These are phyloP conservation scores for Anas acuta DNA, from an alignment of 2,797 vertebrate species.

Conservation along the genomic window DNA sequence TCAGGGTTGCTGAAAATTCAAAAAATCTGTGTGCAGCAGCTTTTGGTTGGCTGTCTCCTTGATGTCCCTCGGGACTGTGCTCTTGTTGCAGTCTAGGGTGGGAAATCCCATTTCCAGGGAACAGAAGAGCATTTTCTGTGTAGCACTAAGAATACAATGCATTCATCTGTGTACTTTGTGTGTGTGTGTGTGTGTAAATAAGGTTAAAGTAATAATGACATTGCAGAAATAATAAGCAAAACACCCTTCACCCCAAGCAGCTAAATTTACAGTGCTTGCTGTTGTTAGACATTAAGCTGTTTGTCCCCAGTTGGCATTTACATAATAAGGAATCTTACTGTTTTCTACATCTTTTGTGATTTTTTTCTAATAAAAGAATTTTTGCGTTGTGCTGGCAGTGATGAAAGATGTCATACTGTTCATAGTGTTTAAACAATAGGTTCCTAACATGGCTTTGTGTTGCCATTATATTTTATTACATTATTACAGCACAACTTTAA, in stretches of 20 bases:
- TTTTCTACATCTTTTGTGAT: conserved; percentile 21
- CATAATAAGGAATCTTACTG: conserved; percentile 31
- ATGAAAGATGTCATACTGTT: conserved; percentile 44
- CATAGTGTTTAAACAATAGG: conserved; percentile 3
- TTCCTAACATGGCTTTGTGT: background rate
- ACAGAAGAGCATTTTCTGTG: background rate
- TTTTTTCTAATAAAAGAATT: conserved; percentile 16
- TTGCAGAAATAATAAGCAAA: conserved; percentile 40
- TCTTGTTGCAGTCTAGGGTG: accelerated
- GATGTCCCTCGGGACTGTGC: accelerated
- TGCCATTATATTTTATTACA: background rate
- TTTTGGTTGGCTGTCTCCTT: background rate
- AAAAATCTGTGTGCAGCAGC: background rate
- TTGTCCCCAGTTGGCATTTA: conserved; percentile 39
- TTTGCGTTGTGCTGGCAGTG: background rate
- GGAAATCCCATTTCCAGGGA: background rate
- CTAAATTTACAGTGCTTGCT: conserved; percentile 24
- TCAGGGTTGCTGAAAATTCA: background rate
- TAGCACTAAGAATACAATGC: accelerated
- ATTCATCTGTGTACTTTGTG: background rate
- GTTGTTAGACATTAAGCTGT: conserved; percentile 16
- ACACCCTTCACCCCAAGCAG: conserved; percentile 34
- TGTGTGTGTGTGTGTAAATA: conserved; percentile 28
- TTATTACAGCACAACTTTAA: background rate
- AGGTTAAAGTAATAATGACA: conserved; percentile 46